Base-by-base conservation (phyloP, 2,797 vertebrate genomes). In the Centropyge bicolor region DNA sequence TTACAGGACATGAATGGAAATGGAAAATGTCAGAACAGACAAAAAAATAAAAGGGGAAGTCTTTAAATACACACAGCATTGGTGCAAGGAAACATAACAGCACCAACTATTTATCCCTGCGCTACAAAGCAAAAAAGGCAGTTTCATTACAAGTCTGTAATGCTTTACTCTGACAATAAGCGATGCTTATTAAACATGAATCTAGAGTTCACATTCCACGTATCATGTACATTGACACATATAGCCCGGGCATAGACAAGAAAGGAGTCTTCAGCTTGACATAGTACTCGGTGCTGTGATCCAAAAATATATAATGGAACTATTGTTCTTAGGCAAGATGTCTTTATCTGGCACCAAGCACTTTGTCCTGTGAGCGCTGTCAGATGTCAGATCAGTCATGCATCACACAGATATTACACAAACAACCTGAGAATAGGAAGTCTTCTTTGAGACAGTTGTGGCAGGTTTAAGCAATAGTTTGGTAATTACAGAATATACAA, bases 1-100 rank as follows among this genome's bases (percentile, higher is more conserved):
- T 95, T 92, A 95, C 92, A 95, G 88, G 95, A 95, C 82, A 95
- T 94, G 94, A 94, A 90, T 83, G 74, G 51, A 91, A 77, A 78
- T 77, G 81, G 71, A 89, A 81, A 83, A 92, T 79, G 74, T 82
- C 27, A 57, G 38, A 80, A 88, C 75, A 68, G 35, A 76, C 36
- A 80, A 87, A 31, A 31, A 93, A 90, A 90, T 74, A 67, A 85
- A 78, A 48, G 31, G 59, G 24, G 19, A 62, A 67, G 27, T 78
- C 74, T 68, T 67, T 68, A 55, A 80, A 74, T 88, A 80, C 66
- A 87, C 56, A 75, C 51, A 82, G 81, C 36, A 74, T 64, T 40
- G 38, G 36, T 68, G 65, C 63, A 57, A 55, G 57, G 56, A 75
- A 81, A 76, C 70, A 78, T 48, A 69, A 80, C 24, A 66, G 74